Base-by-base conservation (phyloP, 2,113 vertebrate species). In the Cyprinodon brontotheroides region DNA sequence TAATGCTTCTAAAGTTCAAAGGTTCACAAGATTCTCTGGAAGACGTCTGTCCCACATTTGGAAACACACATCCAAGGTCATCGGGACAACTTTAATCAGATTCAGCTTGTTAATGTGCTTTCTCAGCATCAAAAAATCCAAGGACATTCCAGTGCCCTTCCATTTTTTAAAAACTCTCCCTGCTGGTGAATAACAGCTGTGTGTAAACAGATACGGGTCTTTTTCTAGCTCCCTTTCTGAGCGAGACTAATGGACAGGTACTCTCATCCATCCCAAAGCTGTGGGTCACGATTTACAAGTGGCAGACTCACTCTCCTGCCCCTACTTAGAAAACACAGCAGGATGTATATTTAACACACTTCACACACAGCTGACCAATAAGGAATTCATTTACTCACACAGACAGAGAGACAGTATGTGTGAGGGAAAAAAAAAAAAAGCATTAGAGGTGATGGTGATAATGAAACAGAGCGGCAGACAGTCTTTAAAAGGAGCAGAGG, bases 391-490 rank as follows among this genome's bases (percentile, higher is more conserved):
- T 62, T 78, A 86, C 66, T 83, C 66, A 61, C 53, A 74, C 43
- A 22, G 22, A 69, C 40, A 69, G 70, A 59, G 71, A 39, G 57
- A 77, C 57, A 74, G 64, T 59, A 68, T 78, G 81, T 71, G 22
- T 17, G 29, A 29, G 29, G 29, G 1, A 29, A 29, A 29, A 29
- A 20, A 57, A 59, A 70, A 72, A 65, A 48, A 62, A 50, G 77
- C 80, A 87, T 87, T 84, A 76, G 13, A 83, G 78, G 65, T 29
- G 68, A 63, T 53, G 63, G 64, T 76, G 47, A 72, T 40, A 57
- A 20, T 66, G 86, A 74, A 89, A 86, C 50, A 74, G 72, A 71
- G 67, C 70, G 6, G 69, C 80, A 84, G 72, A 75, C 76, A 61
- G 57, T 82, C 69, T 78, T 77, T 65, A 74, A 43, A 65, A 89